These are phyloP conservation scores for Tinamus major DNA, from an alignment of 2,797 vertebrate genomes.

Conservation along the genomic window DNA sequence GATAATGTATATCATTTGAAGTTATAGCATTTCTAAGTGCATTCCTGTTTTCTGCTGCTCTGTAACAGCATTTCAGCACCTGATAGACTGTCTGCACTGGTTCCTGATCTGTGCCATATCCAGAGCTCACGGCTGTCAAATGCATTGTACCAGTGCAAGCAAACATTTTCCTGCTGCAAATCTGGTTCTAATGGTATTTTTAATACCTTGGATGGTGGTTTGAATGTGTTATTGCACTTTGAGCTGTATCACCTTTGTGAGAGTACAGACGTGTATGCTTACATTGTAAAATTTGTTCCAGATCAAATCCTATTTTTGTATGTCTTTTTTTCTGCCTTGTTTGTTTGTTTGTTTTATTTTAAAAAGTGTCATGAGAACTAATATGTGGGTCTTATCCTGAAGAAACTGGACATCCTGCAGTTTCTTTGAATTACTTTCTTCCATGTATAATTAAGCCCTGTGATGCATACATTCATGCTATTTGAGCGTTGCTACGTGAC, in stretches of 20 bases:
- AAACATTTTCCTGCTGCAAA: constrained; percentile 24
- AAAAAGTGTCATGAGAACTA: constrained; percentile 1
- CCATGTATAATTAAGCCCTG: neutral
- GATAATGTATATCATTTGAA: constrained; percentile 17
- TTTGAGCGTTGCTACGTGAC: neutral
- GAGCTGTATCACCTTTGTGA: neutral
- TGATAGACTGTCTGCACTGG: neutral
- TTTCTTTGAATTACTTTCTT: neutral
- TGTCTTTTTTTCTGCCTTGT: neutral
- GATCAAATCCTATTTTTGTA: neutral
- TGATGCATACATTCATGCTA: neutral
- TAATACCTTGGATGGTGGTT: neutral
- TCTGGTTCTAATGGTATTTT: constrained; percentile 8
- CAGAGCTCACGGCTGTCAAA: constrained; percentile 25
- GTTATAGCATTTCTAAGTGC: constrained; percentile 32
- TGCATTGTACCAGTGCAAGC: neutral
- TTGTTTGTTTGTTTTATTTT: neutral
- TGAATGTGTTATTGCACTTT: neutral
- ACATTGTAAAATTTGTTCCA: neutral
- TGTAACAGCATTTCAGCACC: constrained; percentile 63
- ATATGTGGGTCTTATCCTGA: neutral
- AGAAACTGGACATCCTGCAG: neutral
- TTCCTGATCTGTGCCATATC: neutral
- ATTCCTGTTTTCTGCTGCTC: constrained; percentile 57
- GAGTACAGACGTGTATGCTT: neutral